A percentile compares a stretch with the other conserved stretches of the same genome.
phyloP scores from a whole-genome alignment of 2,888 invertebrate genomes.

The Drosophila anomelani region DNA sequence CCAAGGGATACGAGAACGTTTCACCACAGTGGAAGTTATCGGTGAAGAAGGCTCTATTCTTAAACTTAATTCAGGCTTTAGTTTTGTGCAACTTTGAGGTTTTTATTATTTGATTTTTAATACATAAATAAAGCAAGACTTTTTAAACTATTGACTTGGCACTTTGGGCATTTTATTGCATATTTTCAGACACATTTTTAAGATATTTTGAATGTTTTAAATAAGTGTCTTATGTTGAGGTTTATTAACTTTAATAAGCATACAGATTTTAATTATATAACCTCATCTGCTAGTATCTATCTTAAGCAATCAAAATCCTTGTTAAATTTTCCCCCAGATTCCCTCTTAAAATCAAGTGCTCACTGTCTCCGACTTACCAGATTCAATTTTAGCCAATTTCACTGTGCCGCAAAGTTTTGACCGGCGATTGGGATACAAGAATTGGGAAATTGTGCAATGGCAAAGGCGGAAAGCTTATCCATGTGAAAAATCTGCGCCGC shows the following conservation, averaged over 20 bases:
- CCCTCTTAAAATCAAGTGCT: not conserved
- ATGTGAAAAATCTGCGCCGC: constrained; percentile 79
- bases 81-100: not conserved
- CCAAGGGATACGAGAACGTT: constrained; percentile 2
- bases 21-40: constrained; percentile 1
- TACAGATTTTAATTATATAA: too few relatives aligned
- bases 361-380: not conserved
- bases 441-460: constrained; percentile 45
- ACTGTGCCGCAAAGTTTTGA: constrained; percentile 57
- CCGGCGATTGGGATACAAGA: constrained; percentile 45
- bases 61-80: too few relatives aligned
- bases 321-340: too few relatives aligned
- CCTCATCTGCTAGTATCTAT: too few relatives aligned
- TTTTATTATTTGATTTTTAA: not conserved
- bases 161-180: too few relatives aligned
- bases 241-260: too few relatives aligned
- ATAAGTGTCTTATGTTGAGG: too few relatives aligned
- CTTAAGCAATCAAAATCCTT: too few relatives aligned
- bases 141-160: too few relatives aligned
- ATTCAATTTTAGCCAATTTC: constrained; percentile 46
- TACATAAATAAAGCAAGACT: too few relatives aligned
- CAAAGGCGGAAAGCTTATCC: constrained; percentile 66
- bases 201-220: not conserved
- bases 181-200: not conserved
- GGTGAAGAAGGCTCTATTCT: not conserved